Evolutionary conservation across 2,797 vertebrate genomes (phyloP).

Genomic region (Gorsachius magnificus): DNA sequence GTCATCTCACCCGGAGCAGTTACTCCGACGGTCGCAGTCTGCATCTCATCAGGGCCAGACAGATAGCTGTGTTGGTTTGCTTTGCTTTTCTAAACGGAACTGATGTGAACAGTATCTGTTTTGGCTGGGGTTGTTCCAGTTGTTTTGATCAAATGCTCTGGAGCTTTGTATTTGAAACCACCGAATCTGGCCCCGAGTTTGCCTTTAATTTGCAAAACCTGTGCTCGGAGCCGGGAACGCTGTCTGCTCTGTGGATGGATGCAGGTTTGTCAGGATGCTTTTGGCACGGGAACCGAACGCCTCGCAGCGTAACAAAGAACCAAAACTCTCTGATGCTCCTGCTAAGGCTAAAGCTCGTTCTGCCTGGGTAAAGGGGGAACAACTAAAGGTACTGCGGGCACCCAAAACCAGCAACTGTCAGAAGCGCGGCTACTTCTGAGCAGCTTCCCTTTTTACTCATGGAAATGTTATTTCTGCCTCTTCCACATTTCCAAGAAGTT

Average conservation of each 20-base stretch:
- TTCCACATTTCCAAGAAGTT: neutral
- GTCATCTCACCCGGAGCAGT: neutral
- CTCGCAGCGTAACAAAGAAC: neutral
- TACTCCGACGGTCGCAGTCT: neutral
- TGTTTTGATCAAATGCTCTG: constrained; percentile 20
- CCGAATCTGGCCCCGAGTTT: neutral
- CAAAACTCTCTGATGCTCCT: neutral
- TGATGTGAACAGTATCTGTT: neutral
- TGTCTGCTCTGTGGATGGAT: neutral
- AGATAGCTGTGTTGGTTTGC: neutral
- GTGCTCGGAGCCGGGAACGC: neutral
- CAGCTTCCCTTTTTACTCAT: neutral
- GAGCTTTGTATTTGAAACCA: neutral
- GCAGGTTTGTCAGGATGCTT: neutral
- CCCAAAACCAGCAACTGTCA: neutral
- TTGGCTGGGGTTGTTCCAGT: neutral
- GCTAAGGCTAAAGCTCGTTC: neutral
- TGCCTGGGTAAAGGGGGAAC: neutral
- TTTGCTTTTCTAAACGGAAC: neutral
- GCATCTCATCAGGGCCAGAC: neutral
- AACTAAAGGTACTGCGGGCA: neutral
- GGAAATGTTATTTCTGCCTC: constrained; percentile 4
- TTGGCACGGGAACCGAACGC: neutral
- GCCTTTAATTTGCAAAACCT: neutral
- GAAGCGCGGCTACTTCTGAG: neutral